A percentile compares a stretch with the other conserved stretches of the same genome.
Conservation (phyloP, 2,797 vertebrate species). For the Loris lydekkerianus region DNA sequence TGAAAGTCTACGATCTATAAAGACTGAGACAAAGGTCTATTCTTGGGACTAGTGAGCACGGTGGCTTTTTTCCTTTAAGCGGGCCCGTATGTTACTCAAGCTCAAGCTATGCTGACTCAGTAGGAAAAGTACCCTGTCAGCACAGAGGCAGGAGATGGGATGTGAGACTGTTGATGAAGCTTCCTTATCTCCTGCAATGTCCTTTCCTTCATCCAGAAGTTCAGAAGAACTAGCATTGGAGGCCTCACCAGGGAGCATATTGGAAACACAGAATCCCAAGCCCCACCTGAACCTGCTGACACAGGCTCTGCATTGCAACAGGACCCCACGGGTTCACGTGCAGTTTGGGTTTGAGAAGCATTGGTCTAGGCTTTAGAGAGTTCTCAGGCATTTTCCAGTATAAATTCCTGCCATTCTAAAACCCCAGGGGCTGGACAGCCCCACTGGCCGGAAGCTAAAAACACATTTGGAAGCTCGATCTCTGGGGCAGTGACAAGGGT, state of each 20-base stretch:
- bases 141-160: background rate
- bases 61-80: background rate
- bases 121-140: background rate
- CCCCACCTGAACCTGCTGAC: background rate
- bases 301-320: background rate
- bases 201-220: background rate
- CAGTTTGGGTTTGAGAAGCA: background rate
- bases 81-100: background rate
- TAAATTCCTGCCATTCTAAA: background rate
- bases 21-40: background rate
- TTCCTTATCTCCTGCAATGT: background rate
- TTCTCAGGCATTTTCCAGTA: background rate
- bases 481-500: background rate
- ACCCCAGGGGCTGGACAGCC: background rate
- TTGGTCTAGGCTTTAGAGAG: too few species aligned
- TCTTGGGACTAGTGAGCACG: too few species aligned
- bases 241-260: background rate
- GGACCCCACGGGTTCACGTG: rapidly evolving
- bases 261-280: background rate
- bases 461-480: background rate
- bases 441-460: background rate
- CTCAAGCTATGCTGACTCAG: background rate
- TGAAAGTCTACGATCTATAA: background rate
- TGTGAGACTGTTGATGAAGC: background rate
- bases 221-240: background rate